Evolutionary conservation across 2,888 invertebrate genomes (phyloP), one percentile per base, ranked within the genome.

Genomic region (Iselma pallidipennis): DNA sequence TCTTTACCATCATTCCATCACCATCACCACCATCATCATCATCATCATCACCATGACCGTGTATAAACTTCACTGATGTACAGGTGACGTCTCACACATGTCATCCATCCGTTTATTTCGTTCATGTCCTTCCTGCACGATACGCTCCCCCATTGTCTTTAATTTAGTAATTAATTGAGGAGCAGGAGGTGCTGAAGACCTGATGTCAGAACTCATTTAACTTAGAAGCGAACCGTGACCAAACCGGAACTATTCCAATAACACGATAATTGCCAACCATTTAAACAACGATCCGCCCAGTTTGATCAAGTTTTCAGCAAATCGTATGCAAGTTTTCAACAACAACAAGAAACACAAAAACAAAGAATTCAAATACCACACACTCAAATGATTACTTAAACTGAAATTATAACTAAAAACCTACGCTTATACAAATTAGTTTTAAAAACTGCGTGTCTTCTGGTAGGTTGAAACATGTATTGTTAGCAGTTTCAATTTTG

Each of bases 61-160:
- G 42, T n/a, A 37, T n/a, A 58, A 26, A 51, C 9, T 19, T 29
- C 21, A 51, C 29, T 33, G 23, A 31, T 33, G 37, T 69, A 73
- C 74, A 73, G 74, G 74, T 75, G 74, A 74, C 70, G 74, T 71
- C 75, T 72, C 74, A 74, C 77, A 78, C 77, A 77, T 78, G 77
- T 76, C 76, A 76, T 76, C 72, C 73, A 72, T 65, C 73, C 70
- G 70, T 73, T 68, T 68, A 69, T 66, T 65, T 67, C n/a, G n/a
- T n/a, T 63, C 65, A 14, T 45, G 54, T 54, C 54, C 12, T 68
- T 16, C 48, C 29, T 55, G 50, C 55, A 55, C 69, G 74, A 74
- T 74, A 72, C 71, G 71, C 71, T 71, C 67, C 67, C 67, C 67
- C 69, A 68, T 77, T 77, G 77, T 76, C 71, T 77, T 77, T 76